Evolutionary conservation across 2,797 vertebrate species (phyloP).

Genomic region (Champsocephalus esox): DNA sequence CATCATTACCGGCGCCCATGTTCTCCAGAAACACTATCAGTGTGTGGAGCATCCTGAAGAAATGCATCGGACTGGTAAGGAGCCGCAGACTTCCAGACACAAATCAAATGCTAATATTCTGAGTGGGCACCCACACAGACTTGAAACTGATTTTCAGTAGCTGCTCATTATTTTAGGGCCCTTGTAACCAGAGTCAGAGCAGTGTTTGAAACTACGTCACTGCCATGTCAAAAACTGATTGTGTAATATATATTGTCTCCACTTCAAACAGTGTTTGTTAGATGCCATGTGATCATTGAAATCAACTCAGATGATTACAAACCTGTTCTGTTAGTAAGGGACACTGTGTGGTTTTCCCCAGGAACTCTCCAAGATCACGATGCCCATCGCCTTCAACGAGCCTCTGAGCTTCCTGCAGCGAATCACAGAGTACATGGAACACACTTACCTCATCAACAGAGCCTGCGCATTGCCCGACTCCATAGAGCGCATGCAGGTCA

Average conservation of each 20-base stretch:
- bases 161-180: too few relatives aligned
- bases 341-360: slow-evolving; percentile 50
- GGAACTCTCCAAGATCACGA: slow-evolving; percentile 98
- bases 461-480: slow-evolving; percentile 90
- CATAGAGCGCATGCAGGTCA: slow-evolving; percentile 95
- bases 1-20: slow-evolving; percentile 95
- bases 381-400: slow-evolving; percentile 99
- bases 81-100: not conserved
- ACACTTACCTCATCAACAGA: slow-evolving; percentile 96
- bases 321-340: too few relatives aligned
- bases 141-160: too few relatives aligned
- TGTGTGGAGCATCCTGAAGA: slow-evolving; percentile 98
- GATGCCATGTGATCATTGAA: not conserved
- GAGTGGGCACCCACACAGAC: too few relatives aligned
- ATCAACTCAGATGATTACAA: too few relatives aligned
- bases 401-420: slow-evolving; percentile 97
- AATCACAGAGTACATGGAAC: slow-evolving; percentile 98
- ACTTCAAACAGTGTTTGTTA: too few relatives aligned
- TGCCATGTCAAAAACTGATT: too few relatives aligned
- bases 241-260: too few relatives aligned
- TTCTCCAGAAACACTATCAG: slow-evolving; percentile 98
- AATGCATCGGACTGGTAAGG: slow-evolving; percentile 95
- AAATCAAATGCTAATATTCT: too few relatives aligned
- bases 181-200: too few relatives aligned
- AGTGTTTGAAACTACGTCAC: too few relatives aligned